Evolutionary conservation across 2,113 vertebrate genomes (phyloP).

Genomic region (Xiphophorus couchianus): DNA sequence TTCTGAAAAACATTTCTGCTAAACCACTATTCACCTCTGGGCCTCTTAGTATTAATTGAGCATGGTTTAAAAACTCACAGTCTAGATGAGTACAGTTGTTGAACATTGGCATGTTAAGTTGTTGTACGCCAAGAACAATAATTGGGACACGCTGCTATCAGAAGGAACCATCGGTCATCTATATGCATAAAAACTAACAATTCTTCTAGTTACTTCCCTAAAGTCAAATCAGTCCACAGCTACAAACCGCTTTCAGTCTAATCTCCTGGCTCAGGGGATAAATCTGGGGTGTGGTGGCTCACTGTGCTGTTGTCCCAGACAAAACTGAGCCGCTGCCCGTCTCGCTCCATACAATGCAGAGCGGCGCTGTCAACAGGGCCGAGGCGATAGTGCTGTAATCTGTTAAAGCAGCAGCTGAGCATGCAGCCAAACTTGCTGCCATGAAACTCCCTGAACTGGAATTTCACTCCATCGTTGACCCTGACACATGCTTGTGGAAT

Average conservation of each 20-base stretch:
- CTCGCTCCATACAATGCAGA: constrained; percentile 34
- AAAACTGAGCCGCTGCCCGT: constrained; percentile 36
- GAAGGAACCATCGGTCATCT: not conserved
- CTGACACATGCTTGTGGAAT: constrained; percentile 64
- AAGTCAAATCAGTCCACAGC: not conserved
- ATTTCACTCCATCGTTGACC: constrained; percentile 42
- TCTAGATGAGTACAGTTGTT: not conserved
- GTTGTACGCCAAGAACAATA: not conserved
- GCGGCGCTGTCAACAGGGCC: constrained; percentile 38
- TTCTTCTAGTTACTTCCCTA: not conserved
- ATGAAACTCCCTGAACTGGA: constrained; percentile 65
- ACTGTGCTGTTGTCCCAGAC: constrained; percentile 20
- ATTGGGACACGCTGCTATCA: not conserved
- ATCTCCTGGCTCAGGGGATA: constrained; percentile 16
- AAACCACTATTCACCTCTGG: too few species aligned
- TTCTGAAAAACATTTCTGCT: not conserved
- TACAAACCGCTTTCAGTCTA: constrained; percentile 7
- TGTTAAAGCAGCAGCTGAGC: constrained; percentile 24
- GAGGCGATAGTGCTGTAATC: constrained; percentile 43
- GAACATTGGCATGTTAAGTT: too few species aligned
- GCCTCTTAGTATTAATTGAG: not conserved
- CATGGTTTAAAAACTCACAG: not conserved
- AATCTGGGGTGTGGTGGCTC: constrained; percentile 49
- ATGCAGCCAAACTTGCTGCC: constrained; percentile 39
- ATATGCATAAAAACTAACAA: not conserved